These are phyloP conservation scores for Taeniopygia guttata DNA, from an alignment of 2,797 vertebrate genomes.

Conservation along the genomic window DNA sequence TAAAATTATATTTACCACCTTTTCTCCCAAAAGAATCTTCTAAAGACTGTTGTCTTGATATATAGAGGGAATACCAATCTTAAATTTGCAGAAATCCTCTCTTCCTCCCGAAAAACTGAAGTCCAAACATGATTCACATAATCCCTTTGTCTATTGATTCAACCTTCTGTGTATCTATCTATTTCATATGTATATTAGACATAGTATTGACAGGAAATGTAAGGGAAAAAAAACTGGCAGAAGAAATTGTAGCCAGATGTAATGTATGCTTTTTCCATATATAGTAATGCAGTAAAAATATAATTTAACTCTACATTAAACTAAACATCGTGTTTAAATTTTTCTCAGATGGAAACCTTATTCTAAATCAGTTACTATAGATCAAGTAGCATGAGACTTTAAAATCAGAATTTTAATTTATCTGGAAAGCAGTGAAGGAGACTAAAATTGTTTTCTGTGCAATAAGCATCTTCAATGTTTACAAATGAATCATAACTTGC, in stretches of 20 bases:
- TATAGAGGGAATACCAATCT: background rate
- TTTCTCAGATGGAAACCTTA: slow-evolving; percentile 54
- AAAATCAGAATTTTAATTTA: slow-evolving; percentile 42
- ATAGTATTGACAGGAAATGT: background rate
- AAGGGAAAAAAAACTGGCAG: background rate
- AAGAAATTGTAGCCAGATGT: slow-evolving; percentile 21
- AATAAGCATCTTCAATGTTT: slow-evolving; percentile 46
- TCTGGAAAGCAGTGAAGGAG: slow-evolving; percentile 38
- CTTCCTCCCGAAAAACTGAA: background rate
- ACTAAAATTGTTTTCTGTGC: slow-evolving; percentile 32
- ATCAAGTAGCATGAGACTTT: slow-evolving; percentile 38
- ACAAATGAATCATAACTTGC: background rate
- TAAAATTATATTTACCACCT: background rate
- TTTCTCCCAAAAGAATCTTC: background rate
- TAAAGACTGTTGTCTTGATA: background rate
- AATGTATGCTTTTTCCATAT: slow-evolving; percentile 21
- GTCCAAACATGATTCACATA: background rate
- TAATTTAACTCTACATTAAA: slow-evolving; percentile 45
- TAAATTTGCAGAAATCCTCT: background rate
- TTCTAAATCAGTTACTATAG: slow-evolving; percentile 35
- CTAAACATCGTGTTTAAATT: slow-evolving; percentile 49
- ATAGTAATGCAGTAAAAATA: slow-evolving; percentile 33
- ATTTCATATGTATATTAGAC: background rate
- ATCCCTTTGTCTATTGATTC: background rate
- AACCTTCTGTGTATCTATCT: background rate